phyloP scores from a whole-genome alignment of 2,888 invertebrate genomes.

The Abrostola triplasia region DNA sequence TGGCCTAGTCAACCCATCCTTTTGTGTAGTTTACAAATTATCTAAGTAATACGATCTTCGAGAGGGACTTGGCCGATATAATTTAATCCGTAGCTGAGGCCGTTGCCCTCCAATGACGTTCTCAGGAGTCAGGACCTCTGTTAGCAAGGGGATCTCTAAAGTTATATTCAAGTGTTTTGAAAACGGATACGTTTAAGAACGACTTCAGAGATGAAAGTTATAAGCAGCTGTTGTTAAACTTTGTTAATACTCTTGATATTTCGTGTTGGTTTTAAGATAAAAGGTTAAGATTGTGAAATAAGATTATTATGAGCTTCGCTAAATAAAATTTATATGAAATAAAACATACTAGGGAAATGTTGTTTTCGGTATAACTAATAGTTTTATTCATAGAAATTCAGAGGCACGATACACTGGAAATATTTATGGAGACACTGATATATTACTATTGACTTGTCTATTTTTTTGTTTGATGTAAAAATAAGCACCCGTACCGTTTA shows the following conservation, averaged over 20 bases:
- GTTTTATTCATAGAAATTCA: too few relatives aligned
- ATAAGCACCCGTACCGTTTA: not conserved
- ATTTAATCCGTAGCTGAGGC: conserved; percentile 15
- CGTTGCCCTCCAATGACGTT: conserved; percentile 14
- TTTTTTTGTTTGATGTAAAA: not conserved
- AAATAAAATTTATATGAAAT: too few relatives aligned
- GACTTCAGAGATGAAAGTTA: conserved; percentile 7
- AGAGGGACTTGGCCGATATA: conserved; percentile 21
- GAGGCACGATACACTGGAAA: too few relatives aligned
- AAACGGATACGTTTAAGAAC: conserved; percentile 14
- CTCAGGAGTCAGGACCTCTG: conserved; percentile 5
- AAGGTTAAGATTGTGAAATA: too few relatives aligned
- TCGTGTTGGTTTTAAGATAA: not conserved
- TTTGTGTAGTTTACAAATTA: conserved; percentile 24
- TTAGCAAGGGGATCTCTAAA: conserved; percentile 6
- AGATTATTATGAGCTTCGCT: too few relatives aligned
- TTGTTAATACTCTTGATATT: conserved; percentile 4
- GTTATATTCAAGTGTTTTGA: conserved; percentile 15
- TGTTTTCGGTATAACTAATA: too few relatives aligned
- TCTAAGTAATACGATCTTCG: conserved; percentile 31
- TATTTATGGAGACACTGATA: not conserved
- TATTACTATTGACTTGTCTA: not conserved
- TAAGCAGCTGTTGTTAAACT: conserved; percentile 15
- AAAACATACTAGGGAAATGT: too few relatives aligned
- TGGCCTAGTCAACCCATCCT: conserved; percentile 17